phyloP scores from a whole-genome alignment of 2,113 vertebrate species.

The Boulengeromyrus knoepffleri region DNA sequence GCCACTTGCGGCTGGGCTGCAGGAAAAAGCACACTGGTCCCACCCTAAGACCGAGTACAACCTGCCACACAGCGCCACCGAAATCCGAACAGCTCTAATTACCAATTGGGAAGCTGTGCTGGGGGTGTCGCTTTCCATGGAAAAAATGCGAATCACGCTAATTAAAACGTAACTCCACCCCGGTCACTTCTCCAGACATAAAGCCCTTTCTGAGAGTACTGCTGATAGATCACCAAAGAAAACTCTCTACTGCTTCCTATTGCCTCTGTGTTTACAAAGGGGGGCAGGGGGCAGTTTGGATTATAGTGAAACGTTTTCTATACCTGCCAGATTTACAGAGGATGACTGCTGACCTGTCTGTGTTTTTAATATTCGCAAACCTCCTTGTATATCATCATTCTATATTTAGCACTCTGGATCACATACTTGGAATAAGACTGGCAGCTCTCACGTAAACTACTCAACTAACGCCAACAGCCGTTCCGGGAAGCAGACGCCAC shows the following conservation, averaged over 20 bases:
- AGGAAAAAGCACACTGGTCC: neutral
- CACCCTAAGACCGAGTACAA: neutral
- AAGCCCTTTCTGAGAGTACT: slow-evolving; percentile 13
- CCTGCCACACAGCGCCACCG: slow-evolving; percentile 33
- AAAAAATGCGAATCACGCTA: slow-evolving; percentile 16
- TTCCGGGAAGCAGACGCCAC: neutral
- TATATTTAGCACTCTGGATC: slow-evolving; percentile 38
- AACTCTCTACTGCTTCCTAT: slow-evolving; percentile 32
- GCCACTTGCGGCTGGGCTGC: neutral
- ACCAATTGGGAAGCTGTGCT: slow-evolving; percentile 28
- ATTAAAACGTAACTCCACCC: slow-evolving; percentile 18
- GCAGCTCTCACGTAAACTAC: neutral
- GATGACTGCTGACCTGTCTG: slow-evolving; percentile 17
- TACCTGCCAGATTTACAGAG: slow-evolving; percentile 29
- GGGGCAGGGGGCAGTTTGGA: slow-evolving; percentile 17
- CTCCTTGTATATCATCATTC: neutral
- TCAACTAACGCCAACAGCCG: neutral
- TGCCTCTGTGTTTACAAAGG: slow-evolving; percentile 24
- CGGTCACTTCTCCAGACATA: slow-evolving; percentile 21
- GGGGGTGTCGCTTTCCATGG: slow-evolving; percentile 22
- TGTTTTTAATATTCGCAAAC: slow-evolving; percentile 39
- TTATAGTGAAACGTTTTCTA: slow-evolving; percentile 33
- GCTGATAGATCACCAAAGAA: slow-evolving; percentile 34
- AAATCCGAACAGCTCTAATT: slow-evolving; percentile 41
- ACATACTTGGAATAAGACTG: slow-evolving; percentile 27